Evolutionary conservation across 2,888 invertebrate species (phyloP).

Genomic region (Selenia dentaria): DNA sequence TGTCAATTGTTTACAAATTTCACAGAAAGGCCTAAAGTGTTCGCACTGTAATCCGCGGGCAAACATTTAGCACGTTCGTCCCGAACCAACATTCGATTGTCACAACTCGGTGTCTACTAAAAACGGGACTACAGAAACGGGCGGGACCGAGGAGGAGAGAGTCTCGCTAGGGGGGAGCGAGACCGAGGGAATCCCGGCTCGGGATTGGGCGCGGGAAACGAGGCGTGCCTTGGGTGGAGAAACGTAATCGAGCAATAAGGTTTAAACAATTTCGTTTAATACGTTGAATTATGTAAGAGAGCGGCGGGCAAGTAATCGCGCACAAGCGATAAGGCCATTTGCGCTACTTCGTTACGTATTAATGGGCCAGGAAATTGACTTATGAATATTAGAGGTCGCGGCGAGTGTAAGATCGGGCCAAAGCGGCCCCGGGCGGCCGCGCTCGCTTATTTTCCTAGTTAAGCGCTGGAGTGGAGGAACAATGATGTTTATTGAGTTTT

Average conservation of each 20-base stretch:
- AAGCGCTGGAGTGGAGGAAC: constrained; percentile 65
- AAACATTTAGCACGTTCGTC: constrained; percentile 43
- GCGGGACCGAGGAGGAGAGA: constrained; percentile 50
- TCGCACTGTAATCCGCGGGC: constrained; percentile 55
- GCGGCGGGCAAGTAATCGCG: constrained; percentile 83
- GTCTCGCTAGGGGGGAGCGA: constrained; percentile 47
- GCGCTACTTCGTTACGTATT: constrained; percentile 85
- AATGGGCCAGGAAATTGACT: constrained; percentile 85
- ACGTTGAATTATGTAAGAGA: constrained; percentile 85
- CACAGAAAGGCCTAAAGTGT: constrained; percentile 28
- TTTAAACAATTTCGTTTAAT: constrained; percentile 86
- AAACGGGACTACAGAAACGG: constrained; percentile 52
- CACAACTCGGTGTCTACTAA: constrained; percentile 56
- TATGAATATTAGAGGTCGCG: constrained; percentile 84
- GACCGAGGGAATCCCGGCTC: constrained; percentile 39
- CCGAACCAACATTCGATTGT: constrained; percentile 55
- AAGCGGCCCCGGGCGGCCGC: constrained; percentile 74
- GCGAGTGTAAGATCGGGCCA: constrained; percentile 72
- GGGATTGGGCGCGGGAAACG: constrained; percentile 72
- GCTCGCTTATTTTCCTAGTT: constrained; percentile 76
- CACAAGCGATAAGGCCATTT: constrained; percentile 85
- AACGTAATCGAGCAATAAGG: constrained; percentile 85
- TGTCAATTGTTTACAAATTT: constrained; percentile 2
- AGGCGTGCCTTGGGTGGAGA: constrained; percentile 80
- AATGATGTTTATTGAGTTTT: constrained; percentile 81